Evolutionary conservation across 2,888 invertebrate genomes (phyloP), one percentile per base, ranked within the genome.

Genomic region (Apamea crenata): DNA sequence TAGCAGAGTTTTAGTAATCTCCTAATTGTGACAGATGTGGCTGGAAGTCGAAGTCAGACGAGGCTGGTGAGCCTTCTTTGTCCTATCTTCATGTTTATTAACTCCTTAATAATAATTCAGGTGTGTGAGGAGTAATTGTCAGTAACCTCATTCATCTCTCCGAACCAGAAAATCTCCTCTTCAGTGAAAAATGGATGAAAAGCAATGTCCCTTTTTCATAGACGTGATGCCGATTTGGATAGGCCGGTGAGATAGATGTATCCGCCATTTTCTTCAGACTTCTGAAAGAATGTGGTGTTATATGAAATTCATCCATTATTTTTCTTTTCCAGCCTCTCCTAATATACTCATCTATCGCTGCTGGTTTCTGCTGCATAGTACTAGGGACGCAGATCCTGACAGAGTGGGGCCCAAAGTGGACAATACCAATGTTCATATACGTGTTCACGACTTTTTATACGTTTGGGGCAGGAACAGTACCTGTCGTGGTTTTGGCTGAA

Each of bases 381-480:
- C 90, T 95, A 14, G 95, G 95, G 0, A 85, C 91, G 0, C 95
- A 95, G 84, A 88, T 95, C 44, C 93, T 94, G 7, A 59, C 92
- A 3, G 90, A 92, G 29, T 95, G 94, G 94, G 95, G 92, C 0
- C 95, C 95, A 0, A 87, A 89, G 66, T 93, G 93, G 92, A 32
- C 93, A 47, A 92, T 93, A 0, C 94, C 92, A 0, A 77, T 92
- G 1, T 88, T 93, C 25, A 88, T 95, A 0, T 94, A 93, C 80
- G 21, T 91, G 0, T 95, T 91, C 88, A 88, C 91, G 21, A 81
- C 92, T 0, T 84, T 88, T 0, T 93, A 90, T 77, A 93, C 92
- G 0, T 75, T 93, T 3, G 95, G 95, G 4, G 93, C 94, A 0
- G 95, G 95, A 0, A 95, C 93, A 0, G 91, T 95, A n/a, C 94